Conservation (phyloP, 30 jellyfish, hydroid and myxozoan species). For the Rhopilema esculentum region DNA sequence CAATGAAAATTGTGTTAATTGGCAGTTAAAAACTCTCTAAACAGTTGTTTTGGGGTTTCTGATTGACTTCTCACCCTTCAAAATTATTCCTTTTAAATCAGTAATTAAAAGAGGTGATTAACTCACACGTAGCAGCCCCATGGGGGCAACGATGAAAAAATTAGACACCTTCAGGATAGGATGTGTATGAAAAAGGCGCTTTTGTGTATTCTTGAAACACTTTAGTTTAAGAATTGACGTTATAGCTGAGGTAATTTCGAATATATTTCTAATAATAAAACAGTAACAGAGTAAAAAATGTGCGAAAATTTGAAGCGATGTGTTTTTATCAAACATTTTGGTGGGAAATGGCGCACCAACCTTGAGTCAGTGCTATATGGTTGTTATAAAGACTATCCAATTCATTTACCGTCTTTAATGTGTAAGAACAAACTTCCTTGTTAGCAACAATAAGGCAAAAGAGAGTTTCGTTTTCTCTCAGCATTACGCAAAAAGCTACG, state of each 20-base stretch:
- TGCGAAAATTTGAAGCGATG: neutral
- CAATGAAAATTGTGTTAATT: neutral
- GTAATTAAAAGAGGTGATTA: neutral
- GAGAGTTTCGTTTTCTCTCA: neutral
- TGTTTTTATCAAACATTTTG: neutral
- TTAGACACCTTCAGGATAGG: neutral
- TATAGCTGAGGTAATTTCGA: neutral
- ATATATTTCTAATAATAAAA: no score
- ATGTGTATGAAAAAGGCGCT: neutral
- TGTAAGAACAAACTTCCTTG: no score
- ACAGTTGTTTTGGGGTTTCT: neutral
- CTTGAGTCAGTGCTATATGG: neutral
- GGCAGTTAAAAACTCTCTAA: neutral
- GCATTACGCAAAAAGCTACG: neutral
- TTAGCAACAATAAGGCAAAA: neutral
- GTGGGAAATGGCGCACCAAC: neutral
- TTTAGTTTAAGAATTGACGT: neutral
- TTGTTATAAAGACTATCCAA: no score
- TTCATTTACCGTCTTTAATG: no score
- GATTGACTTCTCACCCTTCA: neutral
- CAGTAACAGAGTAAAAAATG: neutral
- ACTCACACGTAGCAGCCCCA: neutral
- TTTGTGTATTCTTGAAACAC: neutral
- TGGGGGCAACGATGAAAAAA: neutral
- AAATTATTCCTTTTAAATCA: neutral